These are phyloP conservation scores for Cyclina sinensis DNA, from an alignment of 1,140 invertebrate genomes.

Conservation along the genomic window DNA sequence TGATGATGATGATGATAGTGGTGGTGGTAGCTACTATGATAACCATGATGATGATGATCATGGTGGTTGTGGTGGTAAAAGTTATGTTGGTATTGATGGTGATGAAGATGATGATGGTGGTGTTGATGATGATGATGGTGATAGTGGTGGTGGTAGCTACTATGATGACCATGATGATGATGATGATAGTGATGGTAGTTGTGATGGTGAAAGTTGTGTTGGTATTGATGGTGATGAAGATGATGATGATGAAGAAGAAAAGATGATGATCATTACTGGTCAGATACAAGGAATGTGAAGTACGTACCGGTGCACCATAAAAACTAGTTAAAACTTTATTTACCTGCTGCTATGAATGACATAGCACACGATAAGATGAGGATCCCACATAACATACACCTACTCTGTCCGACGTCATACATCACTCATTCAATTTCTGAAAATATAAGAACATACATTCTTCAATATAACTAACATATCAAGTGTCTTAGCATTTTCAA, in stretches of 20 bases:
- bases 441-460: constrained; percentile 36
- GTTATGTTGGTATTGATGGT: neutral
- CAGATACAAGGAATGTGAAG: too few relatives aligned
- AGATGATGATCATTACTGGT: neutral
- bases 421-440: constrained; percentile 44
- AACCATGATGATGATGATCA: neutral
- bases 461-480: too few relatives aligned
- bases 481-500: too few relatives aligned
- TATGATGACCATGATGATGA: too few relatives aligned
- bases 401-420: neutral
- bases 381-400: constrained; percentile 3
- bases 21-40: neutral
- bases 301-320: too few relatives aligned
- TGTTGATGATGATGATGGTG: neutral
- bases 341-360: constrained; percentile 6
- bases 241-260: neutral
- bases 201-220: too few relatives aligned
- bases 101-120: neutral
- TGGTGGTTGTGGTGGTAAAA: too few relatives aligned
- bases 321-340: neutral
- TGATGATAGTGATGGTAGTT: neutral
- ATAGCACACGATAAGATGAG: neutral
- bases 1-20: neutral
- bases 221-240: neutral
- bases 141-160: neutral